These are phyloP conservation scores for Pimpla rufipes DNA, from an alignment of 2,888 invertebrate species.

Conservation along the genomic window DNA sequence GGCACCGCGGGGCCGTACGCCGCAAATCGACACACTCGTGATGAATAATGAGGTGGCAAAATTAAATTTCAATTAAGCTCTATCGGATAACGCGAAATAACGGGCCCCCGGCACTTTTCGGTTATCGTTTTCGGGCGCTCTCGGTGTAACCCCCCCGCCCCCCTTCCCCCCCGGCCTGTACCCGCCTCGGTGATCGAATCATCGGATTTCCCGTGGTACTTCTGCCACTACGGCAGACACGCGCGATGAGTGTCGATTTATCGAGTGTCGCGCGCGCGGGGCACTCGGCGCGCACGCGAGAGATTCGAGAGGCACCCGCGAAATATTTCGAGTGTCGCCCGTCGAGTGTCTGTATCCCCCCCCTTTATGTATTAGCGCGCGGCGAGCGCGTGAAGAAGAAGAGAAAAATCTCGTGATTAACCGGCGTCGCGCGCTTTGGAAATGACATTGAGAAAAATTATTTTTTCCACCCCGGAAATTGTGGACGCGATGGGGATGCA, in stretches of 20 bases:
- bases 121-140: conserved; percentile 63
- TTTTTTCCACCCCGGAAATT: no score
- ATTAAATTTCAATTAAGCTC: conserved; percentile 81
- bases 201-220: conserved; percentile 62
- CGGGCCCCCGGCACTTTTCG: conserved; percentile 68
- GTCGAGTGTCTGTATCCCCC: conserved; percentile 12
- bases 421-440: no score
- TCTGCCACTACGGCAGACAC: conserved; percentile 37
- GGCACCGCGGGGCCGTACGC: conserved; percentile 73
- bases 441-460: no score
- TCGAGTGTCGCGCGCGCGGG: conserved; percentile 33
- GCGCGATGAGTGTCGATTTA: conserved; percentile 55
- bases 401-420: neutral
- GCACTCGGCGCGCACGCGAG: neutral
- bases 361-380: neutral
- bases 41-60: conserved; percentile 81
- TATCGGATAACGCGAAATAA: conserved; percentile 77
- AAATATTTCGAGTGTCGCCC: conserved; percentile 49
- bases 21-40: conserved; percentile 80
- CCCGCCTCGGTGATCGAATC: conserved; percentile 66
- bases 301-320: conserved; percentile 34
- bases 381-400: neutral
- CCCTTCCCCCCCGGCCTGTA: no score
- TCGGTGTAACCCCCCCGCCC: conserved; percentile 51
- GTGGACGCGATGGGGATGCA: neutral